Percentiles rank a stretch among this genome's conserved stretches.
These are phyloP conservation scores for Brachynemurus nebulosus DNA, from an alignment of 2,888 invertebrate genomes.

Conservation along the genomic window DNA sequence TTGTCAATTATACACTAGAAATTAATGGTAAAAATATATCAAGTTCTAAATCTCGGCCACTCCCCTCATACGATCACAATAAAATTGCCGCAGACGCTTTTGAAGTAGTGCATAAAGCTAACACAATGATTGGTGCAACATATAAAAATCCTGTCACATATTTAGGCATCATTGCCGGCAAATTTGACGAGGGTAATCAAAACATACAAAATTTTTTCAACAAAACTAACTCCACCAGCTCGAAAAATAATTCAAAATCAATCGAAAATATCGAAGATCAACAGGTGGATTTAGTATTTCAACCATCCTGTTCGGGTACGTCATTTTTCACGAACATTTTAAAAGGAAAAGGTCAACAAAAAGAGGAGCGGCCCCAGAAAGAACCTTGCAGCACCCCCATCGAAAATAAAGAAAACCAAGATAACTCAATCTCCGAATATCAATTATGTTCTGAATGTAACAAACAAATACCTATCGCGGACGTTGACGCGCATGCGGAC, in stretches of 20 bases:
- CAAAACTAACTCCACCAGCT: slow-evolving; percentile 24
- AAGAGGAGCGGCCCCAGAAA: not conserved
- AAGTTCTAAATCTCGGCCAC: slow-evolving; percentile 48
- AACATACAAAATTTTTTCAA: slow-evolving; percentile 43
- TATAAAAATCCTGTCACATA: slow-evolving; percentile 43
- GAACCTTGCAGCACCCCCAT: slow-evolving; percentile 21
- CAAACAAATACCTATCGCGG: slow-evolving; percentile 41
- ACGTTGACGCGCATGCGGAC: slow-evolving; percentile 63
- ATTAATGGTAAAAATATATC: slow-evolving; percentile 40
- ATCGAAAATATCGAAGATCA: not conserved
- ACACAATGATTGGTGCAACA: slow-evolving; percentile 23
- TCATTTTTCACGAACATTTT: slow-evolving; percentile 2
- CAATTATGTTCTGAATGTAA: slow-evolving; percentile 56
- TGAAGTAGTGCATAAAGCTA: slow-evolving; percentile 46
- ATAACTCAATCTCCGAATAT: slow-evolving; percentile 27
- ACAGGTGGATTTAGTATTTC: not conserved
- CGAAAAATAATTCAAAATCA: not conserved
- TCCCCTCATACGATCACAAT: slow-evolving; percentile 49
- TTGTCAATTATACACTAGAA: slow-evolving; percentile 52
- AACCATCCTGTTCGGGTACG: not conserved
- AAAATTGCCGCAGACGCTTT: slow-evolving; percentile 51
- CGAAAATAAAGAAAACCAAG: slow-evolving; percentile 11
- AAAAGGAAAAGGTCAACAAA: not conserved
- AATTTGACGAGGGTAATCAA: slow-evolving; percentile 53
- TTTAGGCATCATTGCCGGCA: slow-evolving; percentile 64